phyloP scores from a whole-genome alignment of 1,140 invertebrate genomes.

The Trichoplusia ni region DNA sequence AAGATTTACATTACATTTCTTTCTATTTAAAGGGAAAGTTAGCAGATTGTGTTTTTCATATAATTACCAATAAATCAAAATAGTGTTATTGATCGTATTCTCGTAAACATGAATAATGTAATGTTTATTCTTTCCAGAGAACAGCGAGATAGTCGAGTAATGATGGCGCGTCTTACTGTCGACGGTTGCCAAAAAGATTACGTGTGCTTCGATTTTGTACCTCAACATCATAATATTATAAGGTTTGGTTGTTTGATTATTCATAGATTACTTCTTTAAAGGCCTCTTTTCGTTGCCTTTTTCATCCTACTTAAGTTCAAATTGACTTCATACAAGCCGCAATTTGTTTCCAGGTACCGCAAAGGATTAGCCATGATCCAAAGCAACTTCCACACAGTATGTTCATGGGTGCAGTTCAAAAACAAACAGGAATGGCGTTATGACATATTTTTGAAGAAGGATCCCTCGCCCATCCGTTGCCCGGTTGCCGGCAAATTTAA shows the following conservation, averaged over 20 bases:
- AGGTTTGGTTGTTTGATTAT: too few relatives aligned
- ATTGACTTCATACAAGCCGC: too few relatives aligned
- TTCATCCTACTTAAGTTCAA: too few relatives aligned
- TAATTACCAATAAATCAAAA: not conserved
- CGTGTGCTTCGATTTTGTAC: conserved; percentile 97
- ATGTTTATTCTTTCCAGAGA: conserved; percentile 81
- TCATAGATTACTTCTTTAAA: not conserved
- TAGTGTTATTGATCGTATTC: not conserved
- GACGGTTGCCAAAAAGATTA: conserved; percentile 99
- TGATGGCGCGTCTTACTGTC: conserved; percentile 97
- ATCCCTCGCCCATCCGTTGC: conserved; percentile 95
- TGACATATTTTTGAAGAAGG: conserved; percentile 93
- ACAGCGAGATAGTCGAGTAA: conserved; percentile 91
- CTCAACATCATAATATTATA: conserved; percentile 97
- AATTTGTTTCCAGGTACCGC: conserved; percentile 86
- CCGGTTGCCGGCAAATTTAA: conserved; percentile 98
- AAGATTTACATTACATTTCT: too few relatives aligned
- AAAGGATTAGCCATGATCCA: conserved; percentile 94
- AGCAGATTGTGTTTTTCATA: too few relatives aligned
- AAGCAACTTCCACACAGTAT: conserved; percentile 95
- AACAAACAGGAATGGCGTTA: conserved; percentile 94
- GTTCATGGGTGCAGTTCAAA: conserved; percentile 95
- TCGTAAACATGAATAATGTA: not conserved
- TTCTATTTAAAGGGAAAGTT: too few relatives aligned
- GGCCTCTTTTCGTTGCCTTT: too few relatives aligned